A percentile compares a stretch with the other conserved stretches of the same genome.
phyloP scores from a whole-genome alignment of 2,113 vertebrate species.

The Gnathonemus longibarbis region DNA sequence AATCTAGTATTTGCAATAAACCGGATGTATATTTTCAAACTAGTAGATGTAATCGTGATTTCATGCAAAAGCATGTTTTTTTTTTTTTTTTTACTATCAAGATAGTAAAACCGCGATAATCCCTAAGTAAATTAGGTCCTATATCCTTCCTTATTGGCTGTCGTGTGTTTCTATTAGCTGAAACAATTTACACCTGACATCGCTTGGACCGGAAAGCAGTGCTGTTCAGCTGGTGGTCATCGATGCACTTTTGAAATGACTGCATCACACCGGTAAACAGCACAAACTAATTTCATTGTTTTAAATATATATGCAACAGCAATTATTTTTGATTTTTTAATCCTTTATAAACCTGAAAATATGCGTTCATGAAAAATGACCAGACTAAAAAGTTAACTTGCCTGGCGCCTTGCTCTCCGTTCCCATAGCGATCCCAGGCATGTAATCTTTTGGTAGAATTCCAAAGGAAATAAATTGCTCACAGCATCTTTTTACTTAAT shows the following conservation, averaged over 20 bases:
- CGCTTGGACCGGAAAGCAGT: background rate
- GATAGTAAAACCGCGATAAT: constrained; percentile 6
- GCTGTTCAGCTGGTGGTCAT: background rate
- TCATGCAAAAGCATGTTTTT: background rate
- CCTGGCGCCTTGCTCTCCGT: background rate
- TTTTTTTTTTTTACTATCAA: background rate
- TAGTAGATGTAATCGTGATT: background rate
- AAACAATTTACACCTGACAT: background rate
- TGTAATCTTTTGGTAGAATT: constrained; percentile 5
- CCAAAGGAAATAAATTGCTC: background rate
- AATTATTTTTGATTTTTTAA: background rate
- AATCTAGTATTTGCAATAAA: background rate
- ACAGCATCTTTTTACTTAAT: background rate
- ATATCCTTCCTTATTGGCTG: constrained; percentile 11
- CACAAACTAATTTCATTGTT: background rate
- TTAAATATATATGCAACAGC: background rate
- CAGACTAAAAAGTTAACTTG: background rate
- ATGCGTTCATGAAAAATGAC: background rate
- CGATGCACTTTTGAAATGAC: background rate
- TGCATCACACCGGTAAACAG: background rate
- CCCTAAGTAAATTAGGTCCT: constrained; percentile 13
- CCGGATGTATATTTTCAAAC: background rate
- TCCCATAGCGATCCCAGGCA: background rate
- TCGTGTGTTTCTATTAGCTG: constrained; percentile 1
- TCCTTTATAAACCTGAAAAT: background rate